Base-by-base conservation (phyloP, 2,888 invertebrate species). In the Perdita meconis region DNA sequence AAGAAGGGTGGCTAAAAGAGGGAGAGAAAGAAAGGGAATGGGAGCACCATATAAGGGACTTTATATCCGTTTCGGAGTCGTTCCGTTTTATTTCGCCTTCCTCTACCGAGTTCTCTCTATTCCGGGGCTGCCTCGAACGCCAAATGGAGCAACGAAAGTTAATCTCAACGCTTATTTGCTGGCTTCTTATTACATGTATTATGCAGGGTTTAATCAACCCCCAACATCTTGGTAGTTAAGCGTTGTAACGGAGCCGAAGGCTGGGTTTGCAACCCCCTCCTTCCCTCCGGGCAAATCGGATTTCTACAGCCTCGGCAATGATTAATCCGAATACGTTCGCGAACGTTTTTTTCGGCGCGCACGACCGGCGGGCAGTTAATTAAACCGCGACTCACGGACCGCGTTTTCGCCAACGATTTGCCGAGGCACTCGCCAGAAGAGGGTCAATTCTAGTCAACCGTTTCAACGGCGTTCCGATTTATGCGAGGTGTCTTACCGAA, bases 141-240 rank as follows among this genome's bases (percentile, higher is more conserved):
- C 51, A 30, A 64, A 64, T 61, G 51, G 66, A 57, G 56, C 69
- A 80, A 82, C 79, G 83, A 80, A 86, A 88, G 87, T 86, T 87
- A 79, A 81, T 83, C 87, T 84, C 82, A 79, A 82, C 88, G 86
- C 85, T 88, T 86, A 85, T 85, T 84, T 81, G 71, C 77, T 74
- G 81, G 73, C 73, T 81, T 79, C 78, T 74, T 65, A 50, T 50
- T 50, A 56, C 38, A 38, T 42, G 53, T 38, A 44, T 60, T 64
- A 47, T 26, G 19, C 34, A 42, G 5, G 26, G 16, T 34, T 22
- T 40, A 30, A 24, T 16, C 40, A 40, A 19, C 36, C 16, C 5
- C 13, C 10, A 16, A 16, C 12, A 26, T 40, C 40, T 40, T 38
- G n/a, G 22, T 19, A 34, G 53, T 30, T 53, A 26, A 63, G 12